These are phyloP conservation scores for Hymenopus coronatus DNA, from an alignment of 2,888 invertebrate species.

Conservation along the genomic window DNA sequence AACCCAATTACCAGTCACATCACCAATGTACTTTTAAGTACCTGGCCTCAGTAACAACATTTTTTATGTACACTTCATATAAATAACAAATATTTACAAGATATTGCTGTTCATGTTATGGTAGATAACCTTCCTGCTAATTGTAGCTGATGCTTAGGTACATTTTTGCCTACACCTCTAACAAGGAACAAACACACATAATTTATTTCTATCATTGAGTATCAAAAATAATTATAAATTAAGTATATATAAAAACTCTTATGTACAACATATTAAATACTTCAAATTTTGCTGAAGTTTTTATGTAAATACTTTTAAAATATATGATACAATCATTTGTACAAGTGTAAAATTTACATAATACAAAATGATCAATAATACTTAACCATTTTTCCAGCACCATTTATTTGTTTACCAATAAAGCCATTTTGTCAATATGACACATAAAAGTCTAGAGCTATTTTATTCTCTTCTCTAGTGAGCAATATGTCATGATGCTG, in stretches of 20 bases:
- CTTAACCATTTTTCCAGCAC: neutral
- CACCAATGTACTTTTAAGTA: neutral
- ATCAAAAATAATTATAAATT: neutral
- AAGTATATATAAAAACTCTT: neutral
- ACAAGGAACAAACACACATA: neutral
- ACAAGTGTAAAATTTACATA: neutral
- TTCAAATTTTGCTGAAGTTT: neutral
- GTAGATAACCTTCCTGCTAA: neutral
- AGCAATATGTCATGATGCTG: neutral
- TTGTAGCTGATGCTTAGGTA: neutral
- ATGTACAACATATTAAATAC: neutral
- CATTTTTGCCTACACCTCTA: neutral
- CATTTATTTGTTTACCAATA: neutral
- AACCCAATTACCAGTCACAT: neutral
- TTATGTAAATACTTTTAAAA: neutral
- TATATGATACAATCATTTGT: neutral
- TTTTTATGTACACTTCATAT: neutral
- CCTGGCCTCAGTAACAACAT: neutral
- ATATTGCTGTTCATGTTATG: neutral
- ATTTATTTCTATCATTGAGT: neutral
- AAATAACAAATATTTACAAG: neutral
- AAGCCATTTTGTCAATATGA: neutral
- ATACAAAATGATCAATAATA: conserved; percentile 5
- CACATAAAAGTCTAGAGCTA: neutral
- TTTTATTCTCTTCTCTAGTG: neutral